These are phyloP conservation scores for Battus philenor DNA, from an alignment of 1,140 invertebrate species.

Conservation along the genomic window DNA sequence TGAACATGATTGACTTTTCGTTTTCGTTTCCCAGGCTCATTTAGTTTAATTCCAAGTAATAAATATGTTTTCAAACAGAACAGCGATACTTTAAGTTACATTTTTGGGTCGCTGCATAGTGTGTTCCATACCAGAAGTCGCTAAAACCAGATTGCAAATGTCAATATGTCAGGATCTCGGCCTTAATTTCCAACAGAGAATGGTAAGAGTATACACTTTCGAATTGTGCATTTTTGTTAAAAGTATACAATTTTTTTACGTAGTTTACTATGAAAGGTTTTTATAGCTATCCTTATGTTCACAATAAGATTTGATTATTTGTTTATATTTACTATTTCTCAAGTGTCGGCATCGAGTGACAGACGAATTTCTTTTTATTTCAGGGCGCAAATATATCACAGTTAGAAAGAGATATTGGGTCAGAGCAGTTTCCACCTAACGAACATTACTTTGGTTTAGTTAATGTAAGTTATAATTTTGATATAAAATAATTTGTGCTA, in stretches of 20 bases:
- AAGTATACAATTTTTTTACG: conserved; percentile 1
- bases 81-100: conserved; percentile 32
- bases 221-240: not conserved
- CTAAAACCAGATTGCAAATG: conserved; percentile 71
- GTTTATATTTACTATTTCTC: conserved; percentile 15
- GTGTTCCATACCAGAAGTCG: conserved; percentile 47
- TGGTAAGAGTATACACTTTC: conserved; percentile 48
- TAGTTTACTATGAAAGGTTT: no score
- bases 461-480: conserved; percentile 85
- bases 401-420: conserved; percentile 97
- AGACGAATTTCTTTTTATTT: conserved; percentile 41
- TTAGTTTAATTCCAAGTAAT: conserved; percentile 49
- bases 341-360: conserved; percentile 20
- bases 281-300: no score
- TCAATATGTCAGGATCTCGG: conserved; percentile 76
- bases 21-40: conserved; percentile 29
- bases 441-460: conserved; percentile 99
- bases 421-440: conserved; percentile 97
- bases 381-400: conserved; percentile 98
- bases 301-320: not conserved
- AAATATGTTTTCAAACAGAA: conserved; percentile 54
- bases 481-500: not conserved
- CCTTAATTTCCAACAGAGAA: conserved; percentile 76
- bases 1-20: conserved; percentile 45
- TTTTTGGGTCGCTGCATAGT: conserved; percentile 29